Conservation (phyloP, 2,888 invertebrate species). For the Cheilosia urbana region DNA sequence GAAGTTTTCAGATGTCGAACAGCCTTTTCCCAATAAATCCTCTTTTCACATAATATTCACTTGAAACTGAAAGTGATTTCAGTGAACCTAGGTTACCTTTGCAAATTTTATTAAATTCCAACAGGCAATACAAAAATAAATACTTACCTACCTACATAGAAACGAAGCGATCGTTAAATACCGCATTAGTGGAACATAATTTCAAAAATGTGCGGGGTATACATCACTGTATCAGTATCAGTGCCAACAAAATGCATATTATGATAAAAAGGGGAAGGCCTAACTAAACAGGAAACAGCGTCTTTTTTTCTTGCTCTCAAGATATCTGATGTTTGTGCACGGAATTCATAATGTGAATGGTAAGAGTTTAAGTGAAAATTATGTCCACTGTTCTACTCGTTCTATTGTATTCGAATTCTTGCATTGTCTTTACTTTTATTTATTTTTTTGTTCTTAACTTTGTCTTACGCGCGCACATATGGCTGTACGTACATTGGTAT, state of each 20-base stretch:
- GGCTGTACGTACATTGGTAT: slow-evolving; percentile 20
- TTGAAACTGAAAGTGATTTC: slow-evolving; percentile 28
- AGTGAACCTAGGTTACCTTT: slow-evolving; percentile 8
- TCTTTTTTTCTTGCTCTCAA: slow-evolving; percentile 67
- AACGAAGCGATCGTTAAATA: slow-evolving; percentile 20
- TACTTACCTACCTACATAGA: background rate
- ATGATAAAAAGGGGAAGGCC: slow-evolving; percentile 60
- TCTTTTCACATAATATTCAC: background rate
- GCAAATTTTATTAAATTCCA: slow-evolving; percentile 12
- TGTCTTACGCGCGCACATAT: slow-evolving; percentile 5
- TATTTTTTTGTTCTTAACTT: background rate
- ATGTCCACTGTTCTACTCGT: slow-evolving; percentile 53
- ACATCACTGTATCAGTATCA: slow-evolving; percentile 41
- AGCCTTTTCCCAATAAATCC: background rate
- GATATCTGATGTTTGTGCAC: slow-evolving; percentile 70
- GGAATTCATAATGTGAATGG: slow-evolving; percentile 62
- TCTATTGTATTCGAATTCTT: slow-evolving; percentile 56
- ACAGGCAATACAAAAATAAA: no score
- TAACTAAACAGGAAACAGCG: slow-evolving; percentile 67
- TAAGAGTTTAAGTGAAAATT: slow-evolving; percentile 45
- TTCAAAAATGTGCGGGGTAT: slow-evolving; percentile 40
- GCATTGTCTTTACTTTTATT: slow-evolving; percentile 22
- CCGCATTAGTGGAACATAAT: slow-evolving; percentile 11
- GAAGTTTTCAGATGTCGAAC: no score
- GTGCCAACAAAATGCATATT: slow-evolving; percentile 38